Base-by-base conservation (phyloP, 2,888 invertebrate species). In the Pediacus dermestoides region DNA sequence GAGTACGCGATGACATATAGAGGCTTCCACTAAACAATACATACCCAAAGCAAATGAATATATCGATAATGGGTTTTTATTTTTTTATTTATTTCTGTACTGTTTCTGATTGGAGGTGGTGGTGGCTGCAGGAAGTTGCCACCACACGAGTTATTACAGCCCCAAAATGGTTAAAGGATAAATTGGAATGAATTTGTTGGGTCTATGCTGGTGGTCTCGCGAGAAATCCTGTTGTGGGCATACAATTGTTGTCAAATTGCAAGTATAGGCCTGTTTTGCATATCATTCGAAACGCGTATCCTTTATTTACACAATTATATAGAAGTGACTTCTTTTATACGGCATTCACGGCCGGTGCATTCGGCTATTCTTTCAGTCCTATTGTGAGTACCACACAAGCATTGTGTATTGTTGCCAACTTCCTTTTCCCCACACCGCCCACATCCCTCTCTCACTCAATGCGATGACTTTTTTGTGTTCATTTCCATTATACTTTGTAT, bases 271-370 rank as follows among this genome's bases (percentile, higher is more conserved):
- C n/a, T n/a, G n/a, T n/a, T n/a, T n/a, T n/a, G n/a, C 53, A 56
- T 57, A 48, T 44, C 52, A 51, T 55, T 57, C 54, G 52, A 53
- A 61, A 58, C 58, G 61, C 58, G 55, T 58, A 60, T 61, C 61
- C 59, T 64, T 63, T 64, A 64, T 64, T 63, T 64, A 64, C 61
- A 61, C 63, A 64, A 64, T 64, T 63, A 64, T 61, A 61, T 60
- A 63, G 61, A 61, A 63, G 60, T 63, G 60, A 63, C 61, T 63
- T 63, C 62, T 63, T 63, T 63, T 64, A 58, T 61, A 52, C 57
- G 55, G 58, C 57, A 59, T 63, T 62, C 61, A 62, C 58, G 63
- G 61, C 57, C 60, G 58, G 57, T 63, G 63, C 63, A 62, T 62
- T 62, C 59, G 59, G 60, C 60, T 58, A 63, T 63, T 62, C 60